phyloP scores from a whole-genome alignment of 2,888 invertebrate species.

The Xylota sylvarum region DNA sequence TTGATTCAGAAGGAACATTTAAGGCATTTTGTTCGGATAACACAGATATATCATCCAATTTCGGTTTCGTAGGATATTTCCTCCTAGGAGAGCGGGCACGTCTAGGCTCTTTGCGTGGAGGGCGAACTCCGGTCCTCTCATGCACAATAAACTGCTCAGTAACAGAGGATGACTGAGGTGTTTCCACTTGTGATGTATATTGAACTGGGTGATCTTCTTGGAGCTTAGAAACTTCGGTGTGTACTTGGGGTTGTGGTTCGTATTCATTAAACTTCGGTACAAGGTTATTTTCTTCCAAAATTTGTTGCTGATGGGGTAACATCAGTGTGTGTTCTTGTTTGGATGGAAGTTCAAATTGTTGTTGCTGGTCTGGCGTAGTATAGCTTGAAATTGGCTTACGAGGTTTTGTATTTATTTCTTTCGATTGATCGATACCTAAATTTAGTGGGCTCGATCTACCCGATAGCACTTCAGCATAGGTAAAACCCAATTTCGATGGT shows the following conservation, averaged over 20 bases:
- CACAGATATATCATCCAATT: conserved; percentile 8
- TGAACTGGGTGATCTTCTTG: conserved; percentile 1
- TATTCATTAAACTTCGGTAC: conserved; percentile 65
- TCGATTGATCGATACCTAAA: conserved; percentile 78
- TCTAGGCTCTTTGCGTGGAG: conserved; percentile 41
- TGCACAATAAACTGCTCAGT: conserved; percentile 41
- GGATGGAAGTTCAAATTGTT: conserved; percentile 68
- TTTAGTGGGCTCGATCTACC: conserved; percentile 85
- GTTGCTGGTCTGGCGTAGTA: conserved; percentile 52
- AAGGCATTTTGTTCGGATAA: conserved; percentile 36
- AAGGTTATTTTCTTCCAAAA: conserved; percentile 50
- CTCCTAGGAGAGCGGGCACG: conserved; percentile 63
- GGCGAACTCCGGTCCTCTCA: conserved; percentile 28
- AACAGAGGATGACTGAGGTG: neutral
- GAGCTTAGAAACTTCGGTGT: conserved; percentile 4
- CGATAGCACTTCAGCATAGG: conserved; percentile 90
- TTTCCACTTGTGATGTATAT: neutral
- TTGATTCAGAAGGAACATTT: conserved; percentile 78
- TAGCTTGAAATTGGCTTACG: conserved; percentile 73
- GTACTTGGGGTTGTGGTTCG: conserved; percentile 30
- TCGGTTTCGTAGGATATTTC: conserved; percentile 38
- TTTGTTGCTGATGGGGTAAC: neutral
- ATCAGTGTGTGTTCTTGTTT: conserved; percentile 12
- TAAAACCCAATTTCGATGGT: conserved; percentile 83
- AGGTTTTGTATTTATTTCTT: conserved; percentile 75